A percentile compares a stretch with the other conserved stretches of the same genome.
Evolutionary conservation across 2,888 invertebrate genomes (phyloP).

Genomic region (Proisotoma minuta): DNA sequence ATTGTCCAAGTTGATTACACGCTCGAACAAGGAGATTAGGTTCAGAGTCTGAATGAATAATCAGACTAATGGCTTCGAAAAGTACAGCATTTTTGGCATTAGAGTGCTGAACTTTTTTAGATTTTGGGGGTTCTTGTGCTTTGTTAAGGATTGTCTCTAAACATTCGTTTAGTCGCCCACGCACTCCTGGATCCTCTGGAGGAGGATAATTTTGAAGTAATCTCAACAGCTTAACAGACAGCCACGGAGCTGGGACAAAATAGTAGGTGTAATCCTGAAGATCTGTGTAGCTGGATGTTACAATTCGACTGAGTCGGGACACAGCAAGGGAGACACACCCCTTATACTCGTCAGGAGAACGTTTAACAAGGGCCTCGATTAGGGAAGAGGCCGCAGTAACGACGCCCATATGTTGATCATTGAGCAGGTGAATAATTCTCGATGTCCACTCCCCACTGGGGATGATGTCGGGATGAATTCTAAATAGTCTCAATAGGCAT

Average conservation of each 20-base stretch:
- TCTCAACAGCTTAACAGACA: conserved; percentile 93
- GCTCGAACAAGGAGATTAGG: conserved; percentile 94
- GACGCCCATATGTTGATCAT: conserved; percentile 97
- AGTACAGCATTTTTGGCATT: conserved; percentile 99
- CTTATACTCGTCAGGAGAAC: conserved; percentile 98
- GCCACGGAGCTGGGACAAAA: conserved; percentile 99
- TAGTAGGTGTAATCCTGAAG: conserved; percentile 99
- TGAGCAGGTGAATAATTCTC: conserved; percentile 93
- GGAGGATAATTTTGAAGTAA: conserved; percentile 97
- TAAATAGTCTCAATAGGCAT: conserved; percentile 85
- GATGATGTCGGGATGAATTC: conserved; percentile 93
- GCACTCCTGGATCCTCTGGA: conserved; percentile 94
- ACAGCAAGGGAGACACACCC: conserved; percentile 98
- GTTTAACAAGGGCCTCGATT: conserved; percentile 96
- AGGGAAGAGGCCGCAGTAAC: conserved; percentile 97
- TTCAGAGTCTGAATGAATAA: conserved; percentile 98
- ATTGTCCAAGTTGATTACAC: conserved; percentile 98
- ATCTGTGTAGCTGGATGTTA: conserved; percentile 97
- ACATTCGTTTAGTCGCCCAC: conserved; percentile 93
- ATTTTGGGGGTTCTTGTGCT: conserved; percentile 98
- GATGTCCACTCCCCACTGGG: conserved; percentile 98
- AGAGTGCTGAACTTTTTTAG: conserved; percentile 99
- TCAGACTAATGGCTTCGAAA: conserved; percentile 98
- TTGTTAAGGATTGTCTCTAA: conserved; percentile 96
- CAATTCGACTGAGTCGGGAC: conserved; percentile 92